These are phyloP conservation scores for Acanthornis magna DNA, from an alignment of 2,797 vertebrate species.

Conservation along the genomic window DNA sequence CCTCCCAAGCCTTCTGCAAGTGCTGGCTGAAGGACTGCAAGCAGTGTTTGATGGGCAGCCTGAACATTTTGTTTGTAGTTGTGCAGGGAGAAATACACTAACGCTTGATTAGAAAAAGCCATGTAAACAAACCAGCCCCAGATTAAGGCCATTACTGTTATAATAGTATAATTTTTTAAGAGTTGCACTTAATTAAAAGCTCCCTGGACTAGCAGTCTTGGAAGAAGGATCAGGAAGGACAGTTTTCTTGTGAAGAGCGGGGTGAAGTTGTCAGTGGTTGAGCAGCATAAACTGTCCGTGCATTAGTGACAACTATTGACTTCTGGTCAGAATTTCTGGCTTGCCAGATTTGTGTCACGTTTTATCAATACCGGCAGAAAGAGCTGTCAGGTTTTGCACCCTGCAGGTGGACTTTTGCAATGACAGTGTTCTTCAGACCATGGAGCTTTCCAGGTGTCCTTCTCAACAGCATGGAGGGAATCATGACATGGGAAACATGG, in stretches of 20 bases:
- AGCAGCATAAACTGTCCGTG: neutral
- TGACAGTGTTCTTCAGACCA: neutral
- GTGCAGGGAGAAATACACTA: neutral
- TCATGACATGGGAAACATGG: rapidly evolving
- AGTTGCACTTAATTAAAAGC: neutral
- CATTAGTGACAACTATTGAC: neutral
- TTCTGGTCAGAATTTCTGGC: neutral
- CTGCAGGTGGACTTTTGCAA: neutral
- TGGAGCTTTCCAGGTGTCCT: neutral
- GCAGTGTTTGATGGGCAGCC: neutral
- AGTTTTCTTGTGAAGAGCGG: neutral
- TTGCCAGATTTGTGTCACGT: neutral
- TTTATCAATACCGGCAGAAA: neutral
- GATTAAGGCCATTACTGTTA: neutral
- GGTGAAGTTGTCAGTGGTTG: neutral
- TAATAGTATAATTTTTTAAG: neutral
- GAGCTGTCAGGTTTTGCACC: neutral
- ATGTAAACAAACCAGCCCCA: neutral
- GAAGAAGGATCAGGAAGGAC: neutral
- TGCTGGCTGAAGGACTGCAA: neutral
- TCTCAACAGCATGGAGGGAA: neutral
- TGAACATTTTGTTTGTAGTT: neutral
- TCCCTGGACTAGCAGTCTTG: neutral
- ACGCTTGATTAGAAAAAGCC: neutral
- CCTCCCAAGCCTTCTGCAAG: neutral